Base-by-base conservation (phyloP, 1,140 invertebrate species). In the Danaus plexippus region DNA sequence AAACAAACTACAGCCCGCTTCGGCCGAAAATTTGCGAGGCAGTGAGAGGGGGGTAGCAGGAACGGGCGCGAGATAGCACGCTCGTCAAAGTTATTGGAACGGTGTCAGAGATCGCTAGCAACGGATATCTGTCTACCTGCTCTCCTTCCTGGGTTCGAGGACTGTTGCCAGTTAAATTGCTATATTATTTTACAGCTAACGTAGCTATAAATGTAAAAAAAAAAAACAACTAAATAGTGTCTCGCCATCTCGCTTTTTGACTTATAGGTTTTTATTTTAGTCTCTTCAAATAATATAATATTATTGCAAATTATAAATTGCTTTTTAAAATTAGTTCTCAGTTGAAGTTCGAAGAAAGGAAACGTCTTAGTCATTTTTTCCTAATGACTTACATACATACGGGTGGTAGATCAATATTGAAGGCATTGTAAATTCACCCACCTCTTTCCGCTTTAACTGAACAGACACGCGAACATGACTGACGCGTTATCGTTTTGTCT, bases 1-100 rank as follows among this genome's bases (percentile, higher is more conserved):
- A 83, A 86, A 86, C 75, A 86, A 84, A 85, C 76, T 82, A 80
- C 71, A 71, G 77, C 76, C 70, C 74, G 74, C 66, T 70, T 67
- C 68, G 71, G 75, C 68, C 71, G 77, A 82, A 75, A 80, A 79
- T 84, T 84, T 80, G 79, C 74, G 71, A 75, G 64, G 67, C 66
- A 65, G 67, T 59, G 66, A 51, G 40, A 52, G 40, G 52, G 66
- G 54, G 57, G 64, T 18, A 54, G 71, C 48, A 61, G 60, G 40
- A 47, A 64, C 61, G 67, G 61, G 53, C 41, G 74, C 60, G 65
- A 63, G 52, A 75, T 73, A 77, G 69, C 73, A 66, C 73, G 67
- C 62, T 65, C 73, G 72, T 84, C 75, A 79, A 80, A 78, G 62
- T 83, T 84, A 78, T 81, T 81, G 78, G 74, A 80, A 74, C 75